phyloP scores from a whole-genome alignment of 2,113 vertebrate species.

The Hypomesus transpacificus region DNA sequence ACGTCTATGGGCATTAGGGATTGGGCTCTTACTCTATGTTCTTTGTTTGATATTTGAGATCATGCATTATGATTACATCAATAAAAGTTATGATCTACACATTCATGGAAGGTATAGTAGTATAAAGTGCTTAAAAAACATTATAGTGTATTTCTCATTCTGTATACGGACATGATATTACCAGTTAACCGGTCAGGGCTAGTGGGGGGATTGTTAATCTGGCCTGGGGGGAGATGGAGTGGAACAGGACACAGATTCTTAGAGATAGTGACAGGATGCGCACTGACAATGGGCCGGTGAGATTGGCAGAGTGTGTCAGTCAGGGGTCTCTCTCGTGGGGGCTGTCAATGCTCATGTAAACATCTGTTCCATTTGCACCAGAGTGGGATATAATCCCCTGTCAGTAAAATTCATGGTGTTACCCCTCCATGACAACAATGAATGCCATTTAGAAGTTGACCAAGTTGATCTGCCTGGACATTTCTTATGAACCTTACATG shows the following conservation, averaged over 20 bases:
- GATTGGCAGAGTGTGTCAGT: constrained; percentile 44
- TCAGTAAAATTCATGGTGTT: constrained; percentile 40
- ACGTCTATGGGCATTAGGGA: neutral
- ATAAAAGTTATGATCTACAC: neutral
- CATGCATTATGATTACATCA: neutral
- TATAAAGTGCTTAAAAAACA: too few relatives aligned
- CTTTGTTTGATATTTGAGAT: neutral
- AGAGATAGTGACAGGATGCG: constrained; percentile 44
- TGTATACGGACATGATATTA: neutral
- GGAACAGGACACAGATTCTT: constrained; percentile 34
- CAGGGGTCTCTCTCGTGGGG: constrained; percentile 43
- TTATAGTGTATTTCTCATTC: too few relatives aligned
- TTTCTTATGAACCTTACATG: neutral
- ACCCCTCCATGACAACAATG: constrained; percentile 26
- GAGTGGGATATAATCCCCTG: constrained; percentile 46
- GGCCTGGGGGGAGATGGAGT: constrained; percentile 21
- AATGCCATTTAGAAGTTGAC: neutral
- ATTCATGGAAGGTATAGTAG: neutral
- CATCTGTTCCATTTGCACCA: constrained; percentile 52
- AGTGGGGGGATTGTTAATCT: constrained; percentile 39
- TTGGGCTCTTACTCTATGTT: neutral
- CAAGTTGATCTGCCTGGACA: neutral
- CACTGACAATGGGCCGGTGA: constrained; percentile 46
- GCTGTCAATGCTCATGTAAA: constrained; percentile 48
- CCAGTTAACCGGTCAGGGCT: constrained; percentile 37